Base-by-base conservation (phyloP, 2,888 invertebrate species). In the Plagiodera versicolora region DNA sequence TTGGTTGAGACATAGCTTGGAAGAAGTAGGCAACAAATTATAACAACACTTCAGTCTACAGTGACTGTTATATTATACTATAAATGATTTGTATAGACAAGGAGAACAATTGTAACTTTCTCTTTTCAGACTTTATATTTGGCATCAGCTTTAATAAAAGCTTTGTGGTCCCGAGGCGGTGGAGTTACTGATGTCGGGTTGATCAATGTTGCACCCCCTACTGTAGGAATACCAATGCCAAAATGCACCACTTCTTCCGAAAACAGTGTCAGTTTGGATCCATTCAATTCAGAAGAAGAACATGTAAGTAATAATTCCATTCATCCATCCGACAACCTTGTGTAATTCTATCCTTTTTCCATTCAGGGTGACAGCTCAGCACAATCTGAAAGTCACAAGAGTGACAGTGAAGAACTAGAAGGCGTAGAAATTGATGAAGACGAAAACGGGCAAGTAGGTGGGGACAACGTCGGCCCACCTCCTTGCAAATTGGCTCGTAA, bases 81-180 rank as follows among this genome's bases (percentile, higher is more conserved):
- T n/a, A n/a, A n/a, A n/a, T n/a, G n/a, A n/a, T 55, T 60, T 58
- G 19, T 45, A 18, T 44, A 56, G 2, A 10, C 14, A 39, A 10
- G 39, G 14, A 14, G n/a, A n/a, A n/a, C n/a, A n/a, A n/a, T n/a
- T n/a, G n/a, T n/a, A n/a, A n/a, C n/a, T 14, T 39, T 39, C 20
- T 18, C 45, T 11, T 64, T 59, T 32, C 54, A 93, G 87, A 96
- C 95, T 70, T 83, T 96, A 65, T 94, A 92, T 79, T 84, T 96
- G 66, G 92, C 95, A 1, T 95, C 94, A 2, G 93, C 94, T 1
- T 81, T 96, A 63, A 92, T 92, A 69, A 95, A 95, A 75, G 90
- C 94, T 70, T 89, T 96, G 79, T 96, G 95, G 95, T 90, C 92
- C 0, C 89, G 92, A 19, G 89, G 88, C 47, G 83, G 81, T 54